Evolutionary conservation across 2,113 vertebrate species (phyloP), one percentile per base, ranked within the genome.

Genomic region (Pardalotus punctatus): DNA sequence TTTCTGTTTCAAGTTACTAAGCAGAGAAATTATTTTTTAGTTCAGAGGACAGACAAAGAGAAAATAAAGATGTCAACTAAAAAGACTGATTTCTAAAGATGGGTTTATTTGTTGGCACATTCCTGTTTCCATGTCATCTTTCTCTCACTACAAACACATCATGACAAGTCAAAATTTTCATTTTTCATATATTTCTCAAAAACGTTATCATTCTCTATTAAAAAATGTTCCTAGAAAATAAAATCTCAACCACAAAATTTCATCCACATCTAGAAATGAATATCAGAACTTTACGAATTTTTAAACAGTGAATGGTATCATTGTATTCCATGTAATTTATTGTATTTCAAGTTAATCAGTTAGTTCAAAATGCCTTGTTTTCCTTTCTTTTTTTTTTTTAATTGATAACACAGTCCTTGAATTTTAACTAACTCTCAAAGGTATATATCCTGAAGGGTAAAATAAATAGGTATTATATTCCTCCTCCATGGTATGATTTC

Each of bases 91-190:
- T 80, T 88, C 81, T 31, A 61, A 73, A 61, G 45, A 45, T 21
- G 3, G 1, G 4, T 62, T 78, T 81, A 29, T 50, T 71, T 82
- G 2, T 38, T 3, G 0, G 2, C 8, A 35, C 5, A 29, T 48
- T 67, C 27, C n/a, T 40, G 5, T 57, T 86, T 70, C 10, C 2
- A 2, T 43, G 13, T 0, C 0, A 0, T 45, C 27, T 20, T 91
- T 83, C 4, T 72, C 5, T 76, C 21, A 18, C 28, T 76, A 14
- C 12, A 28, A 51, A 42, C 22, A 38, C 3, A 29, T 24, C 2
- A 36, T 6, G 5, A 40, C 29, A 21, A 82, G 9, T 60, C 40
- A 36, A 76, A 69, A 27, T 13, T 31, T 69, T 77, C 0, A 10
- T 31, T 88, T 88, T 72, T 69, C 3, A 0, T 53, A 3, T 27